Base-by-base conservation (phyloP, 2,797 vertebrate genomes). In the Lutra lutra region DNA sequence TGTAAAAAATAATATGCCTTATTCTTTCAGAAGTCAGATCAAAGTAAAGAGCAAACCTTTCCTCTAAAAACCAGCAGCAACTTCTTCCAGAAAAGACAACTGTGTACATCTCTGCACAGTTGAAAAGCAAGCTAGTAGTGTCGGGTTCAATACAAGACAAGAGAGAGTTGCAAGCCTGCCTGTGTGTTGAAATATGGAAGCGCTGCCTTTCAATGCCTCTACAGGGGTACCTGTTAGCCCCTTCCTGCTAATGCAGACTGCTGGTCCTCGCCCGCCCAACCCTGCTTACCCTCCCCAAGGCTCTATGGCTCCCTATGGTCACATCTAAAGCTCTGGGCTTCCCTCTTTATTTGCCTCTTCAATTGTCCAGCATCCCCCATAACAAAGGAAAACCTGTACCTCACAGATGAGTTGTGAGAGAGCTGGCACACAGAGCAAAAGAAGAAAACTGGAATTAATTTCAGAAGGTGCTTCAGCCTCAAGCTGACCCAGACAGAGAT, bases 21-120 rank as follows among this genome's bases (percentile, higher is more conserved):
- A 88, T 96, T 94, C 94, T 97, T 95, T 97, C 73, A 97, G 94
- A 97, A 97, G 94, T 97, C 88, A 18, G 96, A 97, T 97, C 97
- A 97, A 97, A 97, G 97, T 58, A 87, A 90, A 93, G 60, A 96
- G 38, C 5, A 73, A 92, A 92, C 5, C 92, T 97, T 96, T 84
- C 68, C 78, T 96, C 87, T 94, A 83, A 95, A 78, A 97, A 27
- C 43, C 60, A 88, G 95, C 60, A 94, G 87, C 77, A 94, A 75
- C 95, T 95, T 96, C 60, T 70, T 82, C 43, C 70, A 92, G 68
- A 91, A 87, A 90, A 91, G 86, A 64, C 21, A 72, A 51, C 54
- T 15, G 0, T 32, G 85, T 70, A 70, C 21, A 58, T 68, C 79
- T 89, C 58, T 29, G 40, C 77, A 78, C 32, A 58, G 66, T 75